A percentile compares a stretch with the other conserved stretches of the same genome.
Evolutionary conservation across 2,888 invertebrate species (phyloP).

Genomic region (Ecdyonurus torrentis): DNA sequence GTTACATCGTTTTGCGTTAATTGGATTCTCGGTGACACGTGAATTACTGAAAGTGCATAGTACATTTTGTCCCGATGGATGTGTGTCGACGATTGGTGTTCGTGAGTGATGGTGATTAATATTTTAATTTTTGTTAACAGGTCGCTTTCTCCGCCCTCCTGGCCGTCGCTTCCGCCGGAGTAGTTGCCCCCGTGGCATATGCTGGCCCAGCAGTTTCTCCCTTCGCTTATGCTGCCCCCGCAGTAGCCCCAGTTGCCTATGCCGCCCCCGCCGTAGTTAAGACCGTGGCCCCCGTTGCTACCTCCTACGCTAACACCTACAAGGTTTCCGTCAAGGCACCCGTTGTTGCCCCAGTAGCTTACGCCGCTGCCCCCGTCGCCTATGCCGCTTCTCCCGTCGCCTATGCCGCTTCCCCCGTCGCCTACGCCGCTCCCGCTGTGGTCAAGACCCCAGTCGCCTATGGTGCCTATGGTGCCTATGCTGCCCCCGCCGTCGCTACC

Average conservation of each 20-base stretch:
- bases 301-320: constrained; percentile 41
- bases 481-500: constrained; percentile 15
- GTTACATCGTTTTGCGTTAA: too few species aligned
- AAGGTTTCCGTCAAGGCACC: constrained; percentile 27
- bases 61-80: too few species aligned
- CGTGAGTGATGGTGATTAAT: too few species aligned
- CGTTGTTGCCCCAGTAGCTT: constrained; percentile 18
- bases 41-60: too few species aligned
- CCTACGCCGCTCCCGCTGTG: constrained; percentile 19
- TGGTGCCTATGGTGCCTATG: constrained; percentile 17
- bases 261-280: constrained; percentile 20
- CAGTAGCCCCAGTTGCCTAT: constrained; percentile 8
- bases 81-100: too few species aligned
- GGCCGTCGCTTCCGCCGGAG: constrained; percentile 22
- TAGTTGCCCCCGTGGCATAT: not conserved
- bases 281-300: constrained; percentile 22
- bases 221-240: constrained; percentile 8
- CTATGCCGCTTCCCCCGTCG: constrained; percentile 22
- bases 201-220: constrained; percentile 9
- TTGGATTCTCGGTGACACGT: too few species aligned
- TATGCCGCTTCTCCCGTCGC: constrained; percentile 16
- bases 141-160: constrained; percentile 23
- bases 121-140: constrained; percentile 10
- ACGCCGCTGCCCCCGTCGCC: constrained; percentile 23
- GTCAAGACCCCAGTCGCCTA: constrained; percentile 17